Base-by-base conservation (phyloP, 2,888 invertebrate genomes). In the Seira sanloemensis region DNA sequence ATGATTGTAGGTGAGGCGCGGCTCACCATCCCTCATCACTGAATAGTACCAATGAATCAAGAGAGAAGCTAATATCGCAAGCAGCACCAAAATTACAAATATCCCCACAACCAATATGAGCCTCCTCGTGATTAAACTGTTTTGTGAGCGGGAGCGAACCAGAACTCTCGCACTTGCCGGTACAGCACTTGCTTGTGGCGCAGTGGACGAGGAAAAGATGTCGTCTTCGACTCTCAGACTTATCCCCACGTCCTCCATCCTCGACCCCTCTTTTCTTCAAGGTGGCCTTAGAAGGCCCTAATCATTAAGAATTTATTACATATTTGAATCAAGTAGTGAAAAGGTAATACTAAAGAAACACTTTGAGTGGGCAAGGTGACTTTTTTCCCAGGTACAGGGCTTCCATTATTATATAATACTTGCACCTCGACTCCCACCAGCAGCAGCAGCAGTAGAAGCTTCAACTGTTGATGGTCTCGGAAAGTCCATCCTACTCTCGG, bases 1-100 rank as follows among this genome's bases (percentile, higher is more conserved):
- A 0, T 69, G 71, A 27, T 85, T 81, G 37, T 85, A 85, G n/a
- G 25, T 69, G 24, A 81, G 75, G 2, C 65, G 21, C 7, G 62
- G 69, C 16, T 81, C 76, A 1, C 81, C 81, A 27, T 76, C 9
- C 4, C 66, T 12, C 1, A 21, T 5, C 0, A 76, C 71, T 23
- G 65, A 50, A 18, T 50, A 81, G 25, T 71, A 76, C 81, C 81
- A 81, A 21, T 81, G 81, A 25, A 50, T 23, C 62, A 65, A 12
- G 16, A 81, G 25, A 2, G 65, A 65, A 5, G 71, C 23, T 18
- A 81, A 65, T 19, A 81, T 81, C 1, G 71, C 71, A 2, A 66
- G n/a, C 18, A 81, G 23, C 0, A 75, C 74, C 19, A 76, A 4
- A 16, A 81, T 50, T n/a, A 81, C 81, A 75, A 81, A 72, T 18